Percentiles rank a stretch among this genome's conserved stretches.
These are phyloP conservation scores for Oncorhynchus keta DNA, from an alignment of 2,113 vertebrate species.

Conservation along the genomic window DNA sequence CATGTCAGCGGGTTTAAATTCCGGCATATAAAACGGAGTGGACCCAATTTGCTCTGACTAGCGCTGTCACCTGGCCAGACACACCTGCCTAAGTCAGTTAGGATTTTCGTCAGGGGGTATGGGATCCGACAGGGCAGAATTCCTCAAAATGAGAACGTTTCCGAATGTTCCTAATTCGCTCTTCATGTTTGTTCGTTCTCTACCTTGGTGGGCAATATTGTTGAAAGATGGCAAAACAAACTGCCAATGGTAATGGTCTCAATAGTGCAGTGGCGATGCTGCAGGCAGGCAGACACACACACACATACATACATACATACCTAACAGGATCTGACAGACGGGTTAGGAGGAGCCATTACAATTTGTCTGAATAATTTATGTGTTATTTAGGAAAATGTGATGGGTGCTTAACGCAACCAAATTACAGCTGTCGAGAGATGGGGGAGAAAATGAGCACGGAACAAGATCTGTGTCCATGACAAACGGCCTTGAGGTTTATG, in stretches of 20 bases:
- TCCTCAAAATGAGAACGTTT: slow-evolving; percentile 41
- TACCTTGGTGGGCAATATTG: slow-evolving; percentile 51
- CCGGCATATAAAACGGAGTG: slow-evolving; percentile 16
- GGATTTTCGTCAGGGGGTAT: slow-evolving; percentile 35
- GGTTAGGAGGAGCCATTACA: slow-evolving; percentile 61
- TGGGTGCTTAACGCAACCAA: slow-evolving; percentile 52
- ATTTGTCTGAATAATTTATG: slow-evolving; percentile 69
- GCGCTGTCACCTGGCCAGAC: slow-evolving; percentile 33
- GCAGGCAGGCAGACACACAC: no score
- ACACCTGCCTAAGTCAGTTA: slow-evolving; percentile 47
- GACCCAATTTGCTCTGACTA: slow-evolving; percentile 26
- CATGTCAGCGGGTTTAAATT: slow-evolving; percentile 22
- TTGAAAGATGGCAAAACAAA: slow-evolving; percentile 53
- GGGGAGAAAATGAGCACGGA: slow-evolving; percentile 5
- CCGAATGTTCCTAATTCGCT: slow-evolving; percentile 56
- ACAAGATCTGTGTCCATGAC: slow-evolving; percentile 2
- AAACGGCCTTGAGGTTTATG: background rate
- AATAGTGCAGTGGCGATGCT: slow-evolving; percentile 47
- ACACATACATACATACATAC: slow-evolving; percentile 23
- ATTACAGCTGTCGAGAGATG: slow-evolving; percentile 50
- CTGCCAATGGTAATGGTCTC: slow-evolving; percentile 56
- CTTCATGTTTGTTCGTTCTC: slow-evolving; percentile 56
- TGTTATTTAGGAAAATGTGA: slow-evolving; percentile 62
- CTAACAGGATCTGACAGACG: slow-evolving; percentile 69
- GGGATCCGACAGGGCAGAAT: slow-evolving; percentile 42